Base-by-base conservation (phyloP, 2,113 vertebrate species). In the Pionites leucogaster region DNA sequence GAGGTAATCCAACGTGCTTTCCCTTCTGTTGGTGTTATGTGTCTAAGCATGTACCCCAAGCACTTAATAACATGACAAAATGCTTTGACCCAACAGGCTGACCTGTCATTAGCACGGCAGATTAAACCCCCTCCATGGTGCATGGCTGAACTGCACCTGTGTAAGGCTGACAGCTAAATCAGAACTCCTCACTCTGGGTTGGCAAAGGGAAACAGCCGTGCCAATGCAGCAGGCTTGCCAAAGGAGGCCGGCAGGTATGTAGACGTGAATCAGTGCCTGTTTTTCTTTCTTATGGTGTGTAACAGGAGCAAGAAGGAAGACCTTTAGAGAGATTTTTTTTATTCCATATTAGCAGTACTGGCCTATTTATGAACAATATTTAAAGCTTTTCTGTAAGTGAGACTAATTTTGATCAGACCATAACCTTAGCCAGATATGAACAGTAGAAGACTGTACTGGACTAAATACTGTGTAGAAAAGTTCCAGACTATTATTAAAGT, bases 401-500 rank as follows among this genome's bases (percentile, higher is more conserved):
- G 52, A 53, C 46, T 86, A 31, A n/a, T 71, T 96, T 77, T 89
- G 69, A 28, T 84, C 29, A n/a, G 83, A 47, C 35, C 2, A 4
- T 87, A 91, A 75, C 77, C 78, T n/a, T 42, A 76, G 39, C 67
- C 60, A 87, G 17, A 64, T 31, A 18, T 68, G 91, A 96, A 95
- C n/a, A 85, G 57, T 41, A 63, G 52, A 95, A 79, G 62, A 47
- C 52, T 90, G 41, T 86, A 33, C 64, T 78, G 37, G 67, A 52
- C 37, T 52, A 59, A 65, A 81, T 47, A 82, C 46, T 71, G 5
- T 17, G 39, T 67, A 96, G 44, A 88, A 96, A 81, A 93, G 74
- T 94, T 91, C 29, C 83, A 95, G 84, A 63, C 82, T 97, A 84
- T 88, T 82, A 94, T 90, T 96, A 83, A 95, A 95, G 75, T 72